Conservation (phyloP, 1,140 invertebrate genomes). For the Apis florea region DNA sequence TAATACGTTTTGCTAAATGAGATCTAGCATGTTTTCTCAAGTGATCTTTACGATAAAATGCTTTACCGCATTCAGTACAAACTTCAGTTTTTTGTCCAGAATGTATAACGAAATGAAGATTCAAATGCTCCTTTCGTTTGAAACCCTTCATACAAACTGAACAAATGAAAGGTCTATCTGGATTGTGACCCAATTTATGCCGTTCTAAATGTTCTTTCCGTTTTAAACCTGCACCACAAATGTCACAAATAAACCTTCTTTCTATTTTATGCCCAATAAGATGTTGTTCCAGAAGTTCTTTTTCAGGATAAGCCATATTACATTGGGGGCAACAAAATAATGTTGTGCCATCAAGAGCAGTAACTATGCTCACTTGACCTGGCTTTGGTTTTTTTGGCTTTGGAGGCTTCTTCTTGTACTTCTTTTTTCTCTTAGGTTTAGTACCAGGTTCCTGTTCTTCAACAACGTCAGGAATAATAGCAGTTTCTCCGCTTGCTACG, state of each 20-base stretch:
- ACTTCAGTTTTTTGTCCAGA: slow-evolving; percentile 90
- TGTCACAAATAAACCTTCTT: slow-evolving; percentile 83
- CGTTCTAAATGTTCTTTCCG: slow-evolving; percentile 89
- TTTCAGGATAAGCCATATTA: slow-evolving; percentile 89
- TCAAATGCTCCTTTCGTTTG: slow-evolving; percentile 90
- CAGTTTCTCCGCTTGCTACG: slow-evolving; percentile 75
- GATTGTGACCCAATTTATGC: slow-evolving; percentile 89
- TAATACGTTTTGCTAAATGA: slow-evolving; percentile 86
- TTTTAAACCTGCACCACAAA: slow-evolving; percentile 86
- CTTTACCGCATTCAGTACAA: slow-evolving; percentile 86
- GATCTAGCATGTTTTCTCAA: slow-evolving; percentile 88
- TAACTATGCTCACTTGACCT: slow-evolving; percentile 87
- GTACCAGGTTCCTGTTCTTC: slow-evolving; percentile 78
- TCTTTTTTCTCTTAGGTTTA: slow-evolving; percentile 87
- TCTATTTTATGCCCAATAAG: slow-evolving; percentile 89
- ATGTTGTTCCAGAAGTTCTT: slow-evolving; percentile 88
- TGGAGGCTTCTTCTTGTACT: slow-evolving; percentile 89
- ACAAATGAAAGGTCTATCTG: slow-evolving; percentile 89
- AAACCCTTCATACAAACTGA: slow-evolving; percentile 89
- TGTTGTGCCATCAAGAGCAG: slow-evolving; percentile 86
- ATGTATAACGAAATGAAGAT: slow-evolving; percentile 89
- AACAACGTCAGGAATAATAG: slow-evolving; percentile 80
- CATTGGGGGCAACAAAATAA: slow-evolving; percentile 90
- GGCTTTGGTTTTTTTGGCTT: slow-evolving; percentile 87
- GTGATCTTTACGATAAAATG: slow-evolving; percentile 92